phyloP scores from a whole-genome alignment of 2,797 vertebrate genomes.

The Scomberomorus guttatus region DNA sequence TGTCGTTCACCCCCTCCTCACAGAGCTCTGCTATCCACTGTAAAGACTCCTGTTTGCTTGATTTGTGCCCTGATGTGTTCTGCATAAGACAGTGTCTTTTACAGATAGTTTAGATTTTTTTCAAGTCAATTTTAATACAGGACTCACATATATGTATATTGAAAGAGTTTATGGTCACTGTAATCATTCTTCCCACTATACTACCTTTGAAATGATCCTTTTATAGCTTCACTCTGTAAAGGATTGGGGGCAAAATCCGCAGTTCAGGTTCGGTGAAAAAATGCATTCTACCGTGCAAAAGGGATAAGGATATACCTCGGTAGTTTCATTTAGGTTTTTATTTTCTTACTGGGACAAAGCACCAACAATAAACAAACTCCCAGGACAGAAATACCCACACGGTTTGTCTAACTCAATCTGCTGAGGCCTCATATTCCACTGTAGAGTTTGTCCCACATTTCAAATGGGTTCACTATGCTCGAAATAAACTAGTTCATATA shows the following conservation, averaged over 20 bases:
- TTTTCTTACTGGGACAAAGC: background rate
- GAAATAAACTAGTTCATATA: background rate
- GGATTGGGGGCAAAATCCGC: background rate
- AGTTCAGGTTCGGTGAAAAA: slow-evolving; percentile 26
- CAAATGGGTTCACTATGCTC: background rate
- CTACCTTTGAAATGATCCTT: slow-evolving; percentile 27
- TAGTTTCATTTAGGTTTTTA: background rate
- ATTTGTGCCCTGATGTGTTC: slow-evolving; percentile 52
- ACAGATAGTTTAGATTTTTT: background rate
- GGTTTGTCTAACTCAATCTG: background rate
- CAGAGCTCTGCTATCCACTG: slow-evolving; percentile 20
- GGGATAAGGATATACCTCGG: background rate
- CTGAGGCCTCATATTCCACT: background rate
- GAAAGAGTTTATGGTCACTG: background rate
- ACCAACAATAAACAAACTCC: background rate
- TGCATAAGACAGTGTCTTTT: background rate
- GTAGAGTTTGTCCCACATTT: no score
- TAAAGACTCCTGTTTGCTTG: slow-evolving; percentile 41
- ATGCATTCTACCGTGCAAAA: slow-evolving; percentile 12
- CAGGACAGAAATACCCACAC: background rate
- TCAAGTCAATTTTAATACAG: slow-evolving; percentile 2
- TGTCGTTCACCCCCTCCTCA: slow-evolving; percentile 18
- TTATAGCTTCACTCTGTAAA: background rate
- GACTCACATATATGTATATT: background rate
- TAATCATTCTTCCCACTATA: slow-evolving; percentile 4